These are phyloP conservation scores for Notodonta ziczac DNA, from an alignment of 2,888 invertebrate species.

Conservation along the genomic window DNA sequence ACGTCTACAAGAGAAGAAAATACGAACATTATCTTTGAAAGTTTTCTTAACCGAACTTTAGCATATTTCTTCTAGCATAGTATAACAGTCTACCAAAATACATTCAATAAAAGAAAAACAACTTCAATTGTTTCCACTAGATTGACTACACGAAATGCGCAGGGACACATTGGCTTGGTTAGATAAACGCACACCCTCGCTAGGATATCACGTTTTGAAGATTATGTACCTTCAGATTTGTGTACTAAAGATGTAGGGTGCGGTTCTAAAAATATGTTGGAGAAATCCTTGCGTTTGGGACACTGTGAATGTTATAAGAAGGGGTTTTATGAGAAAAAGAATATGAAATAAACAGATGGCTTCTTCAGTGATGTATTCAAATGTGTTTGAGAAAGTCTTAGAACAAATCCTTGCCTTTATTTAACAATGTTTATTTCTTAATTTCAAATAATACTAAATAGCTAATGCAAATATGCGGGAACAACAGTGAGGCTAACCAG, in stretches of 20 bases:
- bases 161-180: constrained; percentile 46
- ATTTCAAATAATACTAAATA: too few species aligned
- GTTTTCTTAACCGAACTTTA: background rate
- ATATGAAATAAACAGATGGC: too few species aligned
- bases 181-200: constrained; percentile 40
- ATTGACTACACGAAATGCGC: constrained; percentile 19
- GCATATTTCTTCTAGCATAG: background rate
- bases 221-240: constrained; percentile 46
- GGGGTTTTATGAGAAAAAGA: background rate
- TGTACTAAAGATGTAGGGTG: constrained; percentile 5
- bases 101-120: constrained; percentile 4
- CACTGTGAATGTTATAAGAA: constrained; percentile 4
- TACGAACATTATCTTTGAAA: background rate
- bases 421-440: too few species aligned
- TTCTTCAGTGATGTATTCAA: too few species aligned
- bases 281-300: constrained; percentile 1
- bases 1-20: too few species aligned
- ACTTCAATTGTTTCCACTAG: constrained; percentile 21
- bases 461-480: too few species aligned
- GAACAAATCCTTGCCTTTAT: too few species aligned
- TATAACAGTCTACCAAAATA: background rate
- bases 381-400: too few species aligned
- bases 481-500: too few species aligned
- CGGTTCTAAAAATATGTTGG: constrained; percentile 5
- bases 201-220: constrained; percentile 52